Evolutionary conservation across 2,113 vertebrate species (phyloP).

Genomic region (Xiphias gladius): DNA sequence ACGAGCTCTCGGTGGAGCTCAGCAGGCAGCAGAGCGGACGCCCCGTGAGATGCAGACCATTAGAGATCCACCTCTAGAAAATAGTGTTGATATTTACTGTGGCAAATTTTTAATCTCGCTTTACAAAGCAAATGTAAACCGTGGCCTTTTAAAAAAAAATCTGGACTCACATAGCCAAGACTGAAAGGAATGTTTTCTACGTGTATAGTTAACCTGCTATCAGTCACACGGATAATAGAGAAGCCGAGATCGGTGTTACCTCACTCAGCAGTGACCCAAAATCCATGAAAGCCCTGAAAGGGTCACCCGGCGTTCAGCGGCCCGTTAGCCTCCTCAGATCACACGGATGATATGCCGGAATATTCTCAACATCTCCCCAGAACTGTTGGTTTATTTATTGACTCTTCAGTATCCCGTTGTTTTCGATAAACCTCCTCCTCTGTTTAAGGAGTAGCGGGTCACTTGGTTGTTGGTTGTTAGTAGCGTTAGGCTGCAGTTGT

Average conservation of each 20-base stretch:
- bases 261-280: constrained; percentile 9
- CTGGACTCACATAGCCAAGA: background rate
- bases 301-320: constrained; percentile 1
- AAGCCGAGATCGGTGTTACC: constrained; percentile 11
- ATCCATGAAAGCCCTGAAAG: constrained; percentile 9
- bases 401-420: background rate
- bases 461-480: too few species aligned
- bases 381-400: background rate
- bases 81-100: background rate
- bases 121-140: background rate
- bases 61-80: too few species aligned
- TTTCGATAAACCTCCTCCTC: background rate
- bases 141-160: background rate
- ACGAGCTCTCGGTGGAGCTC: background rate
- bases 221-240: background rate
- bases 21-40: background rate
- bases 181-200: background rate
- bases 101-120: background rate
- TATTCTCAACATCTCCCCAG: background rate
- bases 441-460: background rate
- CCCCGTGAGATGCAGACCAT: background rate
- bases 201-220: background rate
- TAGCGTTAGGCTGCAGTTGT: too few species aligned
- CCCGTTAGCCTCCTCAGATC: constrained; percentile 13
- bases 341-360: background rate